phyloP scores from a whole-genome alignment of 2,888 invertebrate species.

The Poecilobothrus nobilitatus region DNA sequence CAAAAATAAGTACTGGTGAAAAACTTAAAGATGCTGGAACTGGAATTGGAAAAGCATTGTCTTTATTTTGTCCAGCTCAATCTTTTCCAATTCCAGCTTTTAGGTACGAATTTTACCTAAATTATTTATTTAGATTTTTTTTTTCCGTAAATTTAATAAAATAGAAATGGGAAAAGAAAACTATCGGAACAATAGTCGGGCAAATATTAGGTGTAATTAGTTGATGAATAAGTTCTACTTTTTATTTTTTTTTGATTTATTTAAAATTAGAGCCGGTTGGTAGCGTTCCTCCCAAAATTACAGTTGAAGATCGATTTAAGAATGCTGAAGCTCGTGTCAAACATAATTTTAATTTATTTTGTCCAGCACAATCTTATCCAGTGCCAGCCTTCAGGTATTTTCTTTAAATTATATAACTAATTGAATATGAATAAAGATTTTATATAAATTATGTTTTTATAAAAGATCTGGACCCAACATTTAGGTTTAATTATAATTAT shows the following conservation, averaged over 20 bases:
- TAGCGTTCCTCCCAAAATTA: slow-evolving; percentile 53
- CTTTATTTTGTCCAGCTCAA: slow-evolving; percentile 67
- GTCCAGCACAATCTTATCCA: slow-evolving; percentile 65
- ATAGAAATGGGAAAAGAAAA: too few species aligned
- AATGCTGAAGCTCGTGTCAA: slow-evolving; percentile 34
- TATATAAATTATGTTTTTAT: too few species aligned
- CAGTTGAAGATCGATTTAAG: slow-evolving; percentile 43
- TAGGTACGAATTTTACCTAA: slow-evolving; percentile 40
- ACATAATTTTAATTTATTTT: slow-evolving; percentile 52
- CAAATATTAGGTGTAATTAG: background rate
- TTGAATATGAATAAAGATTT: slow-evolving; percentile 9
- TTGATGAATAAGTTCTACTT: background rate
- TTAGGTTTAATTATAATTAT: slow-evolving; percentile 9
- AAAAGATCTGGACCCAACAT: slow-evolving; percentile 21
- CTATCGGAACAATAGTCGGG: background rate
- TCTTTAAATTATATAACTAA: background rate
- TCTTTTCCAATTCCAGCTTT: slow-evolving; percentile 55
- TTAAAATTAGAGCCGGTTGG: slow-evolving; percentile 49
- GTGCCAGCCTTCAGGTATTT: slow-evolving; percentile 50
- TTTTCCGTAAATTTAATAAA: too few species aligned
- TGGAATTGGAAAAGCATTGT: slow-evolving; percentile 45
- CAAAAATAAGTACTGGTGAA: slow-evolving; percentile 50
- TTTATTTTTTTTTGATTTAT: background rate
- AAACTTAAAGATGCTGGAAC: slow-evolving; percentile 52
- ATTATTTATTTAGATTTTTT: too few species aligned